Base-by-base conservation (phyloP, 2,113 vertebrate genomes). In the Archocentrus centrarchus region DNA sequence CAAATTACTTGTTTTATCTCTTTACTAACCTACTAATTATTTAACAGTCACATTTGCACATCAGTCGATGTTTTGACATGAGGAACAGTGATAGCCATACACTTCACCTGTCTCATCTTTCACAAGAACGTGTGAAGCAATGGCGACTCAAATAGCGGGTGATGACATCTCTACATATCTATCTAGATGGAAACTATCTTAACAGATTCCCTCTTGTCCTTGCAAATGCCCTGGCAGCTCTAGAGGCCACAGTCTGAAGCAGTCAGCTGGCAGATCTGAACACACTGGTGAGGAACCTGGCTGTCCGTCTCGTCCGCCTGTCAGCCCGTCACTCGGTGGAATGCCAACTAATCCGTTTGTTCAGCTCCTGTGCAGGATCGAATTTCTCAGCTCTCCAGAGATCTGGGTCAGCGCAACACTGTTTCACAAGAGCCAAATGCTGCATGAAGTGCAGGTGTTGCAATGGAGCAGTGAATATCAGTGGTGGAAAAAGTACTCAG, bases 351-450 rank as follows among this genome's bases (percentile, higher is more conserved):
- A 93, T 88, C 91, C 37, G 53, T 81, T 75, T 83, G 88, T 90
- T 80, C 81, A 84, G 86, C 83, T 92, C 87, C 59, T 10, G 58
- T 79, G 81, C 83, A 17, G 84, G 87, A 92, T 96, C 85, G 2
- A 77, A 85, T 96, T 93, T 92, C 95, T 70, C 27, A 3, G 64
- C 58, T 77, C 57, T 78, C 22, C 24, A 61, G 39, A 93, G 80
- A 95, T 93, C 83, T 92, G 87, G 93, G 93, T 93, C 93, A 95
- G 4, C 10, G 14, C 78, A 78, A 59, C 77, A 50, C 83, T 77
- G 60, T 63, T 75, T 81, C 27, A 11, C 14, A 13, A 32, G 70
- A 47, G 79, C 59, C 80, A 62, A 80, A 62, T 66, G 22, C 61
- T 32, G 39, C 35, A 75, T n/a, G 2, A 24, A 58, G 41, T 13